Evolutionary conservation across 2,113 vertebrate species (phyloP).

Genomic region (Onychostoma macrolepis): DNA sequence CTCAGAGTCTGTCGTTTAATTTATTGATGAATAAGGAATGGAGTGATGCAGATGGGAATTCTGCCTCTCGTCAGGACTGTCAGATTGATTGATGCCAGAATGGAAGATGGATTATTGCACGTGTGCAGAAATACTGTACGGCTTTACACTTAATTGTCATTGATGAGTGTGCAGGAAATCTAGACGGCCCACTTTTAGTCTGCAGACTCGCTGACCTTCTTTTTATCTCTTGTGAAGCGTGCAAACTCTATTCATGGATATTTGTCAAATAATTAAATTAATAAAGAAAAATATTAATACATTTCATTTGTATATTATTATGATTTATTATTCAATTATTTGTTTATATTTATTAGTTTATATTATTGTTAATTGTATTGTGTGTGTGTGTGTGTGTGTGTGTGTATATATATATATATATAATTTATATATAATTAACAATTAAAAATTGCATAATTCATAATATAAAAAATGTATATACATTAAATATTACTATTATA

Average conservation of each 20-base stretch:
- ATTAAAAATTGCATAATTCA: no score
- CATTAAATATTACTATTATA: no score
- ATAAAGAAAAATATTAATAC: neutral
- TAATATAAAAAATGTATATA: no score
- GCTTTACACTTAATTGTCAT: constrained; percentile 3
- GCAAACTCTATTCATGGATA: neutral
- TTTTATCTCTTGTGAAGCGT: neutral
- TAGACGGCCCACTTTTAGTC: neutral
- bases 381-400: no score
- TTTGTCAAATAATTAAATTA: neutral
- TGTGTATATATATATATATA: no score
- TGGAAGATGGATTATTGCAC: neutral
- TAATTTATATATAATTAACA: no score
- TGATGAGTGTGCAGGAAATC: constrained; percentile 20
- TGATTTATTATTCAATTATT: neutral
- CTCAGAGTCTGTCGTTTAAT: constrained; percentile 13
- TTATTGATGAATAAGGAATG: constrained; percentile 12
- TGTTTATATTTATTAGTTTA: neutral
- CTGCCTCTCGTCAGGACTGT: constrained; percentile 18
- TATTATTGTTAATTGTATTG: no score
- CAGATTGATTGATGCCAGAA: constrained; percentile 10
- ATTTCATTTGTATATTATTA: neutral
- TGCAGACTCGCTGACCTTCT: constrained; percentile 15
- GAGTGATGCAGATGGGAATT: constrained; percentile 8
- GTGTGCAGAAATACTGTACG: constrained; percentile 31